These are phyloP conservation scores for Raja brachyura DNA, from an alignment of 2,113 vertebrate species.

Conservation along the genomic window DNA sequence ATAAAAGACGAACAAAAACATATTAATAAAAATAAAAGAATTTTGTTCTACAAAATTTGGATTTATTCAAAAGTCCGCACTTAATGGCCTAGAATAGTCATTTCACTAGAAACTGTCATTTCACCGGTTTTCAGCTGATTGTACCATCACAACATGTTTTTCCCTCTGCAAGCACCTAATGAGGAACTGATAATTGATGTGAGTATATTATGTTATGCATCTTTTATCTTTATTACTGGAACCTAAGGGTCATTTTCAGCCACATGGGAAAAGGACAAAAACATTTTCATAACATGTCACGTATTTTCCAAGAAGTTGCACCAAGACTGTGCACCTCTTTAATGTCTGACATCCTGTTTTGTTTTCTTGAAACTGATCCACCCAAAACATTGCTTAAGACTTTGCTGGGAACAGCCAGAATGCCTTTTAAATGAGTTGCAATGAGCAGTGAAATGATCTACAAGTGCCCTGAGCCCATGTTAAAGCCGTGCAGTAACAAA, in stretches of 20 bases:
- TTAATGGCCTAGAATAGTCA: too few relatives aligned
- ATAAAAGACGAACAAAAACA: too few relatives aligned
- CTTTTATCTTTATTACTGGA: background rate
- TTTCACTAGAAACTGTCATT: background rate
- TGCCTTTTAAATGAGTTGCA: background rate
- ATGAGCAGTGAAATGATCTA: background rate
- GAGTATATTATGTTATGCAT: background rate
- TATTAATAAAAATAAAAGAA: too few relatives aligned
- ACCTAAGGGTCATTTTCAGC: background rate
- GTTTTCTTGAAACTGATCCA: constrained; percentile 13
- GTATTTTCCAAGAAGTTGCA: background rate
- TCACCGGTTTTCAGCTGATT: background rate
- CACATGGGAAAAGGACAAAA: background rate
- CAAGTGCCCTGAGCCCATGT: background rate
- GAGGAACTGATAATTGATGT: background rate
- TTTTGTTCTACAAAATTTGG: too few relatives aligned
- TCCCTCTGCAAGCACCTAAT: background rate
- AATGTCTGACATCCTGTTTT: constrained; percentile 18
- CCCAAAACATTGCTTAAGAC: background rate
- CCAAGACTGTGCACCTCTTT: background rate
- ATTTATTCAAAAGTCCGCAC: too few relatives aligned
- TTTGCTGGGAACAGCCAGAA: background rate
- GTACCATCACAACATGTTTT: background rate
- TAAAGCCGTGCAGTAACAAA: background rate
- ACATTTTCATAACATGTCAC: background rate